These are phyloP conservation scores for Cybosia mesomella DNA, from an alignment of 2,888 invertebrate genomes.

Conservation along the genomic window DNA sequence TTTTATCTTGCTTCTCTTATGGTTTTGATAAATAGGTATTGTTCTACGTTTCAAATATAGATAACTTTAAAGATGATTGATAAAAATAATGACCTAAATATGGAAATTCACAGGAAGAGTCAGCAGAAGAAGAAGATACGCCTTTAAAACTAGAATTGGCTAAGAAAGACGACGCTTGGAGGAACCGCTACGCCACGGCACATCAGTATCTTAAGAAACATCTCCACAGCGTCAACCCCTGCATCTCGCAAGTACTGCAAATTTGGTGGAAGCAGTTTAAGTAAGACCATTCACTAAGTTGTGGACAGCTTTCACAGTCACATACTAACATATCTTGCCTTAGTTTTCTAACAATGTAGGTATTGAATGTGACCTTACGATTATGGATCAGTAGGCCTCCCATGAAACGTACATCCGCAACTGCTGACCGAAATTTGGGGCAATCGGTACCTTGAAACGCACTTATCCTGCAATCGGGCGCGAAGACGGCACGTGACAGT, in stretches of 20 bases:
- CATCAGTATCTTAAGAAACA: conserved; percentile 80
- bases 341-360: no score
- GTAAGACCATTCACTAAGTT: conserved; percentile 68
- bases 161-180: conserved; percentile 89
- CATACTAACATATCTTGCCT: no score
- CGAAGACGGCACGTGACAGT: no score
- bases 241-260: conserved; percentile 92
- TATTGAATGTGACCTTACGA: no score
- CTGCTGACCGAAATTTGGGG: no score
- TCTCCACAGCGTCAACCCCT: conserved; percentile 93
- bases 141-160: conserved; percentile 87
- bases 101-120: conserved; percentile 72
- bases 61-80: not conserved
- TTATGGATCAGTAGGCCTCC: no score
- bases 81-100: no score
- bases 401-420: no score
- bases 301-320: not conserved
- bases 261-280: conserved; percentile 94
- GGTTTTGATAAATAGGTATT: not conserved
- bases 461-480: no score
- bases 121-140: conserved; percentile 82
- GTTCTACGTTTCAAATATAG: not conserved
- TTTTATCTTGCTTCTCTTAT: not conserved
- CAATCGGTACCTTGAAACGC: no score
- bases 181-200: conserved; percentile 80